Conservation (phyloP, 2,888 invertebrate genomes). For the Plagodis pulveraria region DNA sequence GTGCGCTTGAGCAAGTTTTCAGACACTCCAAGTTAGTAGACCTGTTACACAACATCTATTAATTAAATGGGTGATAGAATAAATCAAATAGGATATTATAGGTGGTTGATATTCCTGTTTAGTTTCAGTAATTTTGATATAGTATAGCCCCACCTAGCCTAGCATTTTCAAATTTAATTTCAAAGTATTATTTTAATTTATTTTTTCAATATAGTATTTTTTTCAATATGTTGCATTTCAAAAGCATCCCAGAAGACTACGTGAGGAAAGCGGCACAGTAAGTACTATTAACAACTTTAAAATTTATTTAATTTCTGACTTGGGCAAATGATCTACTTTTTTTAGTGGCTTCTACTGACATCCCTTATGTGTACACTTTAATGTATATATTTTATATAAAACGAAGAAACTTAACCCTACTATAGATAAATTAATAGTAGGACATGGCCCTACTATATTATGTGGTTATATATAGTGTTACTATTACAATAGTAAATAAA, state of each 20-base stretch:
- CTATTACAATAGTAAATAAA: no score
- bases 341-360: no score
- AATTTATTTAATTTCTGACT: background rate
- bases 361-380: no score
- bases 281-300: constrained; percentile 45
- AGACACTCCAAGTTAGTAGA: constrained; percentile 54
- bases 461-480: no score
- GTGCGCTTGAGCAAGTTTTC: constrained; percentile 55
- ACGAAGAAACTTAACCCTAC: no score
- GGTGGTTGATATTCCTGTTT: constrained; percentile 82
- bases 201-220: constrained; percentile 36
- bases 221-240: constrained; percentile 73
- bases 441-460: no score
- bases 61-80: constrained; percentile 81
- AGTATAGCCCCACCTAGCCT: constrained; percentile 48
- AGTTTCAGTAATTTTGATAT: constrained; percentile 81
- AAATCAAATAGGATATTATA: constrained; percentile 72
- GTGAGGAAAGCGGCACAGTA: constrained; percentile 70
- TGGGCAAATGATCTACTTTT: no score
- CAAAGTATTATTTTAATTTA: constrained; percentile 49
- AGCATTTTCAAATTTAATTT: constrained; percentile 30
- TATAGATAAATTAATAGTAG: no score
- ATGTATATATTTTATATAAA: no score
- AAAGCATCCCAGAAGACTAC: constrained; percentile 72
- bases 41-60: constrained; percentile 35